Conservation (phyloP, 2,888 invertebrate genomes). For the Drosophila anomelani region DNA sequence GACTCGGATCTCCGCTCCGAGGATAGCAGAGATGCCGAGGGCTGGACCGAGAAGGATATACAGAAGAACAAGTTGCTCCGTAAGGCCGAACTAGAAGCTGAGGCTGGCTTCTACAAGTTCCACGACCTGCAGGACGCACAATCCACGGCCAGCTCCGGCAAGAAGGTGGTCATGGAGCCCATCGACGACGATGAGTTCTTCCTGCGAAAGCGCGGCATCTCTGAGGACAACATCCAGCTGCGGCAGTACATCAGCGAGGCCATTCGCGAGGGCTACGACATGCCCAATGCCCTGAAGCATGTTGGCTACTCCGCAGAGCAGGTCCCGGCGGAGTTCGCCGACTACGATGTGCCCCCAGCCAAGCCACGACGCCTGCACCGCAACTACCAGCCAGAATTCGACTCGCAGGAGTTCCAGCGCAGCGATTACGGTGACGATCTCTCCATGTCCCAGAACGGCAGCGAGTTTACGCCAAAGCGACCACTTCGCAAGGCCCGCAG, state of each 20-base stretch:
- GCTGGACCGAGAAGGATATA: slow-evolving; percentile 84
- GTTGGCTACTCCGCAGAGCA: slow-evolving; percentile 85
- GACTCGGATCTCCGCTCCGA: slow-evolving; percentile 84
- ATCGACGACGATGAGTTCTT: slow-evolving; percentile 95
- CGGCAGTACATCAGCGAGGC: slow-evolving; percentile 91
- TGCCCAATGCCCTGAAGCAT: slow-evolving; percentile 87
- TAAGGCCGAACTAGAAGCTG: slow-evolving; percentile 81
- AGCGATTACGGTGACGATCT: slow-evolving; percentile 83
- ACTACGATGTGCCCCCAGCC: slow-evolving; percentile 84
- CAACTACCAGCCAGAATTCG: slow-evolving; percentile 74
- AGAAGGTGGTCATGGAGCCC: slow-evolving; percentile 91
- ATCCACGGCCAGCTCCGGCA: slow-evolving; percentile 87
- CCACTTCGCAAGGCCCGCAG: slow-evolving; percentile 86
- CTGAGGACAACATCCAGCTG: slow-evolving; percentile 91
- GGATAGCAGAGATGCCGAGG: slow-evolving; percentile 83
- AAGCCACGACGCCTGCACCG: slow-evolving; percentile 82
- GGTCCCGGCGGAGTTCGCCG: slow-evolving; percentile 73
- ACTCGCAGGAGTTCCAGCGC: slow-evolving; percentile 80
- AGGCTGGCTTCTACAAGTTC: slow-evolving; percentile 81
- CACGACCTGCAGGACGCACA: slow-evolving; percentile 85
- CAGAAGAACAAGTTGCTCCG: slow-evolving; percentile 82
- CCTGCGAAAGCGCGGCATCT: slow-evolving; percentile 92
- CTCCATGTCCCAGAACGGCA: slow-evolving; percentile 83
- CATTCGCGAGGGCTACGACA: slow-evolving; percentile 91
- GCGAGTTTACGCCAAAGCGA: slow-evolving; percentile 85